A percentile compares a stretch with the other conserved stretches of the same genome.
Evolutionary conservation across 2,797 vertebrate species (phyloP).

Genomic region (Tokudaia tokunoshimensis): DNA sequence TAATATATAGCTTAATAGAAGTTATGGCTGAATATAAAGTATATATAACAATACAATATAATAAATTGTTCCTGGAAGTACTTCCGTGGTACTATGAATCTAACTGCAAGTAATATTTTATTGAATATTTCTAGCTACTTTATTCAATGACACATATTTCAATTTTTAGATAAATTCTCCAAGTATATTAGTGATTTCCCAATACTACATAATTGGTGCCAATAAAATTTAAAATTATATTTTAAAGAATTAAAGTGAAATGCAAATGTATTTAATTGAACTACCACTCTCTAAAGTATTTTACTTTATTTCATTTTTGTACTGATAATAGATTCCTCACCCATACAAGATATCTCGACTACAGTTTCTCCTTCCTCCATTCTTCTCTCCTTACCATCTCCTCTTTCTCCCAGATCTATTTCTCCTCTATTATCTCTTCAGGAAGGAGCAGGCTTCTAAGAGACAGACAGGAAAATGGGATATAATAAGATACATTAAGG

Average conservation of each 20-base stretch:
- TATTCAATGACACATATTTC: background rate
- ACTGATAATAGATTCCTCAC: background rate
- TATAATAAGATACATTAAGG: background rate
- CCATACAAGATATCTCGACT: background rate
- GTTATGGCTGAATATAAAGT: background rate
- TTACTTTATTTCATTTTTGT: background rate
- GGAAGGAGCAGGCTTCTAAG: background rate
- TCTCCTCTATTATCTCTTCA: background rate
- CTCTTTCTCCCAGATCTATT: background rate
- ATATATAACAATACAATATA: background rate
- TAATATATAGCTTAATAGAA: background rate
- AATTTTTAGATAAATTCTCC: background rate
- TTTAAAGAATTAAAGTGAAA: background rate
- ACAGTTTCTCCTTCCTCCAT: no score
- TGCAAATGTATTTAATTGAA: background rate
- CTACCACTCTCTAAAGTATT: background rate
- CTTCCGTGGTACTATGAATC: background rate
- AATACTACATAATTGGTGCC: background rate
- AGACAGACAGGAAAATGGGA: background rate
- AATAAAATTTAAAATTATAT: slow-evolving; percentile 18
- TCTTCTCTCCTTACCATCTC: background rate
- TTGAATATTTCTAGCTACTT: background rate
- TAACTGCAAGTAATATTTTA: background rate
- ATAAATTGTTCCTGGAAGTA: background rate
- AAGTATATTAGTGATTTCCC: background rate